Evolutionary conservation across 2,113 vertebrate genomes (phyloP), one percentile per base, ranked within the genome.

Genomic region (Gallinago undulata): DNA sequence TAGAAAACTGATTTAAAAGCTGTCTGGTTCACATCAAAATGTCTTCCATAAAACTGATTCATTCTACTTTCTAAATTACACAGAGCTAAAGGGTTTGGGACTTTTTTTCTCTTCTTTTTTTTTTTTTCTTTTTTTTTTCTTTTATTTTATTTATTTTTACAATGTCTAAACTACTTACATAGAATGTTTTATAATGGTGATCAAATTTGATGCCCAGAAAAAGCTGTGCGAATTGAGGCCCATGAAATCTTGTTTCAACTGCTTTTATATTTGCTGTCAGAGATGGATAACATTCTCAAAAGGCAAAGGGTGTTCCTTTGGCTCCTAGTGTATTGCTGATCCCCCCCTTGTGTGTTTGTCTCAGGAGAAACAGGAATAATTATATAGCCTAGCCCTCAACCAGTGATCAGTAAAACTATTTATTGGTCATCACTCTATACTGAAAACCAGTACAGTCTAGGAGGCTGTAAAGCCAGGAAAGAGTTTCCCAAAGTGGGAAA

Each of bases 231-330:
- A 98, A 98, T 96, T 94, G 94, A 96, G 93, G 88, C 77, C 98
- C 98, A 97, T 98, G 98, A 98, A 98, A 98, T 98, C 95, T 97
- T 83, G 74, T 96, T 98, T 98, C 96, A 97, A 91, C 81, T 88
- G 96, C 97, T 95, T 97, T 98, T 97, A 94, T 97, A 84, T 96
- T 91, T 97, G 90, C 93, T 96, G 94, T 96, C 69, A 2, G 96
- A 94, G 95, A 94, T 76, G 93, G 93, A 89, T 93, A 87, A 96
- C 81, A 87, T 96, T 87, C 92, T 93, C 60, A 74, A 96, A 97
- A 94, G 77, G 82, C 89, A 83, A 92, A 97, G 92, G 94, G 95
- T 27, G 82, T 96, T 96, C n/a, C 96, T 91, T 96, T 98, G 97
- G 96, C 96, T 97, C 77, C 21, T 39, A 12, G 47, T 89, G 68